Base-by-base conservation (phyloP, 2,113 vertebrate species). In the Xenopus tropicalis region DNA sequence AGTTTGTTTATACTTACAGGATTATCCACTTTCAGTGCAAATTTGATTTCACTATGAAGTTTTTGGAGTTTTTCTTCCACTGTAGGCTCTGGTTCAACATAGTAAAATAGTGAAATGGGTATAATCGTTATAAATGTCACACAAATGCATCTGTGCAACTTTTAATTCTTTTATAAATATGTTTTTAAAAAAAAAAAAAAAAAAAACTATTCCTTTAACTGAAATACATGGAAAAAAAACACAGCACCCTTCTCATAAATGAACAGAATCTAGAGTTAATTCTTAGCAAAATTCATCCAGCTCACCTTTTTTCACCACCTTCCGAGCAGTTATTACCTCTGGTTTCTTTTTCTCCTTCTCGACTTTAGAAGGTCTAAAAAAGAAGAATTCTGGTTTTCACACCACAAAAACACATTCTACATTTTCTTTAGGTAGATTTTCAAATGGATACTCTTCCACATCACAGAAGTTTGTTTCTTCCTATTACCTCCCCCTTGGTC, bases 1-100 rank as follows among this genome's bases (percentile, higher is more conserved):
- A 37, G 29, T 9, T 9, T 37, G 29, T 9, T 8, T 37, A 9
- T 6, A 84, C 94, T 92, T 81, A 99, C 97, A 56, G 97, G 97
- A 79, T 92, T 98, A 85, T 99, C 97, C 7, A 99, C 97, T 82
- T 98, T 99, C 63, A 99, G 88, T 24, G 96, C 93, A 83, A 96
- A 98, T 84, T 98, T 99, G 79, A 99, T 92, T 78, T 99, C 97
- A 0, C 93, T 95, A 88, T 99, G 97, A 17, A 99, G 91, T 70
- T 98, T 99, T 85, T 98, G 97, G 0, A 99, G 90, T 65, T 91
- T 93, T 85, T 98, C 95, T 46, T 97, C 95, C 4, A 96, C 91
- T 0, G 94, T 94, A 17, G 93, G 89, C 61, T 98, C 97, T 99
- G 56, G 14, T 6, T 48, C 12, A 48, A 48, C 16, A 48, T 48